Conservation (phyloP, 2,888 invertebrate genomes). For the Portevinia maculata region DNA sequence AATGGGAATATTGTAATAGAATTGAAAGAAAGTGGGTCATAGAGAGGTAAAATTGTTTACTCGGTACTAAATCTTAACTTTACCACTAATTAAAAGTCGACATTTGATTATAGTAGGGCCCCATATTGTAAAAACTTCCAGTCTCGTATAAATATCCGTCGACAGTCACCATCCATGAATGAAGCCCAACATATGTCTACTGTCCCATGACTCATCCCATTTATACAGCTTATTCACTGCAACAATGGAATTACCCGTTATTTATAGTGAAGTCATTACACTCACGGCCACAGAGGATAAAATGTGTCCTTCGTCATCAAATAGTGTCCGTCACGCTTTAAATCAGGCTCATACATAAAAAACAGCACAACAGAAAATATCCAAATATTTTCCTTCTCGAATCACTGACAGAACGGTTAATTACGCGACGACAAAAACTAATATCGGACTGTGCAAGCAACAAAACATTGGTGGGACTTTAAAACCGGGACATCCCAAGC, state of each 20-base stretch:
- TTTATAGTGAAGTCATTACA: constrained; percentile 45
- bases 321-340: constrained; percentile 39
- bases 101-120: too few relatives aligned
- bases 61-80: too few relatives aligned
- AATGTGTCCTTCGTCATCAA: constrained; percentile 47
- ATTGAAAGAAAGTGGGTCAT: too few relatives aligned
- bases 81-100: too few relatives aligned
- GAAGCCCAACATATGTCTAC: constrained; percentile 53
- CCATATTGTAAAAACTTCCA: too few relatives aligned
- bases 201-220: constrained; percentile 55
- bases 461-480: neutral
- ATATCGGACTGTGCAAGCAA: constrained; percentile 20
- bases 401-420: constrained; percentile 72
- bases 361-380: too few relatives aligned
- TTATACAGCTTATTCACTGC: constrained; percentile 39
- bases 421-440: constrained; percentile 71
- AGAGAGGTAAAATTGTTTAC: too few relatives aligned
- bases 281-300: constrained; percentile 29
- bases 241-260: constrained; percentile 62
- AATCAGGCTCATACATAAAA: constrained; percentile 14
- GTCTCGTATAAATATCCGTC: too few relatives aligned
- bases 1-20: too few relatives aligned
- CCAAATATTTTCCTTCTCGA: constrained; percentile 53
- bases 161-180: constrained; percentile 26
- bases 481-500: constrained; percentile 40